A percentile compares a stretch with the other conserved stretches of the same genome.
These are phyloP conservation scores for Ramphastos sulfuratus DNA, from an alignment of 2,113 vertebrate species.

Conservation along the genomic window DNA sequence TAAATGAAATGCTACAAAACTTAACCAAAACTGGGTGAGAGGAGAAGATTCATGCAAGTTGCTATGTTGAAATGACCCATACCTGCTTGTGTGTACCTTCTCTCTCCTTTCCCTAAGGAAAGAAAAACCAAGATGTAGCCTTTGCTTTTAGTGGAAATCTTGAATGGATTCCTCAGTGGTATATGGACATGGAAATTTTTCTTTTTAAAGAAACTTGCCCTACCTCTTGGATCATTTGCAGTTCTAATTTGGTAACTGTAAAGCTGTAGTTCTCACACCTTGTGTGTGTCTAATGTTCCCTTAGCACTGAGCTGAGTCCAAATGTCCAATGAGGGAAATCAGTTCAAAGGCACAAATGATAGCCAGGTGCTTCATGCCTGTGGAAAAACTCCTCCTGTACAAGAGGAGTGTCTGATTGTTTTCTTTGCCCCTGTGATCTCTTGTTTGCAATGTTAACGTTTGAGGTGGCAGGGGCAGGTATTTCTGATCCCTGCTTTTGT, in stretches of 20 bases:
- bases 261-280: not conserved
- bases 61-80: not conserved
- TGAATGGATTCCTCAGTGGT: not conserved
- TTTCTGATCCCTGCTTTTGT: not conserved
- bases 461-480: not conserved
- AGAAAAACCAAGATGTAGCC: not conserved
- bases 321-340: not conserved
- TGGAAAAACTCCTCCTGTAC: not conserved
- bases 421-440: not conserved
- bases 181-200: not conserved
- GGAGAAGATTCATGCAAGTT: not conserved
- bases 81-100: not conserved
- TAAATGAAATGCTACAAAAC: not conserved
- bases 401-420: not conserved
- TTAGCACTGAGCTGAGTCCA: not conserved
- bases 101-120: not conserved
- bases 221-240: not conserved
- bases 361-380: not conserved
- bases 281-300: not conserved
- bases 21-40: not conserved
- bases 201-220: not conserved
- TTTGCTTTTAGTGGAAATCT: not conserved
- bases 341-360: not conserved
- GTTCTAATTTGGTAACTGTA: constrained; percentile 41
- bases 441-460: not conserved